Evolutionary conservation across 2,113 vertebrate species (phyloP), one percentile per base, ranked within the genome.

Genomic region (Zapus hudsonius): DNA sequence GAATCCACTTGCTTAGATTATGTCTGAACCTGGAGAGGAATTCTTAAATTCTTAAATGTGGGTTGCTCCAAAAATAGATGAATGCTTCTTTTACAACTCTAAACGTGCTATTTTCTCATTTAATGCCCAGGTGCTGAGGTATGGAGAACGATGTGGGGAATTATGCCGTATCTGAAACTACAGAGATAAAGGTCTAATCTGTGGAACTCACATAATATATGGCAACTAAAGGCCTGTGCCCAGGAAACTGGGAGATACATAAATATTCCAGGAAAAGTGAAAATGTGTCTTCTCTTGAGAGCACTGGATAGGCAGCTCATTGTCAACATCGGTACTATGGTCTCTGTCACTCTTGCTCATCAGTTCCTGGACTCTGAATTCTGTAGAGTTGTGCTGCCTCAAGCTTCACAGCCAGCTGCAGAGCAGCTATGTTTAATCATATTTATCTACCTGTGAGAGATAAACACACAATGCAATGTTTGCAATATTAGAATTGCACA

Each of bases 31-130:
- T 81, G 19, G 3, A 23, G 44, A 83, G 76, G 63, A 69, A 11
- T 31, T 73, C 36, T 40, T 76, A 72, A 85, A 63, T 47, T 83
- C 12, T 13, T 64, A 61, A 81, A 23, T 73, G 12, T 47, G 47
- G n/a, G 23, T 86, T 90, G 82, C 31, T 42, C 23, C 84, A 89
- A 86, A 94, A 86, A 72, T 75, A 83, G 86, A 76, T 27, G 29
- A 61, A 2, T 31, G 13, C 10, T 33, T 59, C 0, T 85, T 78
- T 44, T 31, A 88, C 57, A 70, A 2, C 67, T 89, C 64, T 73
- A 70, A 81, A 78, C 70, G 75, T 64, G 52, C 7, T 89, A 40
- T 84, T 74, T 94, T 94, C 23, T 87, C 80, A 27, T 84, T 82
- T 89, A 93, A 81, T 20, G 59, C 6, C 17, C 78, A 69, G 23